Conservation (phyloP, 1,140 invertebrate species). For the Solenopsis fugax region DNA sequence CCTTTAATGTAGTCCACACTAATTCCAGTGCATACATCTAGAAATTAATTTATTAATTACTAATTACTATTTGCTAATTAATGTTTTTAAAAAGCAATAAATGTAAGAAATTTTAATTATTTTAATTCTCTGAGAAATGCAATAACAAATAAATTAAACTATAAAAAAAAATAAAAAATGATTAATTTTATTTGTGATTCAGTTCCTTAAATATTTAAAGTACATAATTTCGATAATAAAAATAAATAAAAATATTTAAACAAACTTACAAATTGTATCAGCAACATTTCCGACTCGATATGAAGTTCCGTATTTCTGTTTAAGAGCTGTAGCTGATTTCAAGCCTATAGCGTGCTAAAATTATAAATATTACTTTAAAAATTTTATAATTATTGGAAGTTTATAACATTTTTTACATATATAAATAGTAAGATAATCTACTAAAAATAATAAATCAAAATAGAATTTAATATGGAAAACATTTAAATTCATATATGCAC, state of each 20-base stretch:
- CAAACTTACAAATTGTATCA: conserved; percentile 88
- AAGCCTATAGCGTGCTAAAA: conserved; percentile 88
- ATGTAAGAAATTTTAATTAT: no score
- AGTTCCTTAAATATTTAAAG: no score
- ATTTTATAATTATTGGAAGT: background rate
- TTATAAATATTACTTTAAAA: background rate
- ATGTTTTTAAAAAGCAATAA: no score
- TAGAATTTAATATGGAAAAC: no score
- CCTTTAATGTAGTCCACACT: conserved; percentile 92
- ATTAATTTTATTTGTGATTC: background rate
- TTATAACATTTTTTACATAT: background rate
- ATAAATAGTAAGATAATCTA: no score
- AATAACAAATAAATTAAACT: background rate
- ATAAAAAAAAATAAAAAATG: background rate
- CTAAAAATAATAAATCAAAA: no score
- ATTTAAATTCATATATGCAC: no score
- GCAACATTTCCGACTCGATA: conserved; percentile 88
- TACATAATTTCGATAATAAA: no score
- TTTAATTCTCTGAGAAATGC: no score
- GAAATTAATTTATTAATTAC: conserved; percentile 53
- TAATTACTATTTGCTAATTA: no score
- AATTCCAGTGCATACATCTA: conserved; percentile 88
- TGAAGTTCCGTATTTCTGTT: conserved; percentile 88
- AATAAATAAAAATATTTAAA: background rate
- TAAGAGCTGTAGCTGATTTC: conserved; percentile 87